phyloP scores from a whole-genome alignment of 2,888 invertebrate genomes.

The Agrochola circellaris region DNA sequence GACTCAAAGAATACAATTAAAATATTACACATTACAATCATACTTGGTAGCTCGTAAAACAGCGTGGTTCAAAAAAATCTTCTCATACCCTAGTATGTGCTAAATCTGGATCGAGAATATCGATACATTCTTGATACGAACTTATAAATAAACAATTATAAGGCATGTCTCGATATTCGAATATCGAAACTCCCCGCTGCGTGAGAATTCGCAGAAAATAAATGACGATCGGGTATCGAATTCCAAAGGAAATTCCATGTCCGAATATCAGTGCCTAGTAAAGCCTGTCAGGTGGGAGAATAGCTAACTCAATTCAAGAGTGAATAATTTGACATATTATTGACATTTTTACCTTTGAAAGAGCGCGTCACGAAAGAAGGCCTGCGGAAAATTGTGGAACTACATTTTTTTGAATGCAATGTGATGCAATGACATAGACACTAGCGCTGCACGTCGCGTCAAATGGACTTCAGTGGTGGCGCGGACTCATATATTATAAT shows the following conservation, averaged over 20 bases:
- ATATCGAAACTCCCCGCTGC: constrained; percentile 67
- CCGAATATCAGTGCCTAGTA: constrained; percentile 23
- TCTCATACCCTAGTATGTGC: constrained; percentile 64
- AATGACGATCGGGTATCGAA: constrained; percentile 63
- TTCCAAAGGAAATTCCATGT: constrained; percentile 63
- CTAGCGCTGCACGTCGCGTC: too few relatives aligned
- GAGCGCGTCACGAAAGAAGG: too few relatives aligned
- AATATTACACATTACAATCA: constrained; percentile 70
- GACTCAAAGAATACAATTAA: constrained; percentile 68
- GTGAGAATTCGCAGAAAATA: constrained; percentile 65
- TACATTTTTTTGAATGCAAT: too few relatives aligned
- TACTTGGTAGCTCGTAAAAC: constrained; percentile 67
- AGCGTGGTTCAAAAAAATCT: constrained; percentile 67
- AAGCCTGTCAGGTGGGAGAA: not conserved
- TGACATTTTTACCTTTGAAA: not conserved
- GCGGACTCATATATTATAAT: not conserved
- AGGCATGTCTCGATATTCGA: constrained; percentile 57
- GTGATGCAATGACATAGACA: too few relatives aligned
- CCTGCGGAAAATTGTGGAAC: too few relatives aligned
- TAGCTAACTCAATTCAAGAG: constrained; percentile 23
- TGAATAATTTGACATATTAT: constrained; percentile 4
- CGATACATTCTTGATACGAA: constrained; percentile 73
- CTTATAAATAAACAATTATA: constrained; percentile 78
- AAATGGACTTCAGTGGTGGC: too few relatives aligned
- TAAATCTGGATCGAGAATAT: constrained; percentile 73